A percentile compares a stretch with the other conserved stretches of the same genome.
phyloP scores from a whole-genome alignment of 2,797 vertebrate genomes.

The Betta splendens region DNA sequence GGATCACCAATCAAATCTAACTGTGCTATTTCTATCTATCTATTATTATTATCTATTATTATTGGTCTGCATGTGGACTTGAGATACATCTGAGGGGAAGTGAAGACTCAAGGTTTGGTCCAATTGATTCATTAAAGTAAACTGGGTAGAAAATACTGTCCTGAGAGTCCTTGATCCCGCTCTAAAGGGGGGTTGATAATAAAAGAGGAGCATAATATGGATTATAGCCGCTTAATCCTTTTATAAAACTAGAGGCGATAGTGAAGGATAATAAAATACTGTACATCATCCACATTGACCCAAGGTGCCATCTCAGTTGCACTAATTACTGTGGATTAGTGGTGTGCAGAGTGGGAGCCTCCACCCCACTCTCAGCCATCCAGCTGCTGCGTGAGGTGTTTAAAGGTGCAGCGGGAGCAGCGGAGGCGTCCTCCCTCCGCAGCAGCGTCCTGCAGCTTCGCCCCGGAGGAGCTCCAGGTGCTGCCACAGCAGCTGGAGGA shows the following conservation, averaged over 20 bases:
- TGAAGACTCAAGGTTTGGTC: no score
- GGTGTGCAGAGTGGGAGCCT: no score
- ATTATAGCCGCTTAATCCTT: background rate
- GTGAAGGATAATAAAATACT: background rate
- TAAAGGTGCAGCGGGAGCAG: conserved; percentile 1
- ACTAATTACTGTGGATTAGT: no score
- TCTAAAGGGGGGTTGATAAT: background rate
- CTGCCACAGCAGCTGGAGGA: conserved; percentile 38
- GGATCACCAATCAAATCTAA: no score
- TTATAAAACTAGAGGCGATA: background rate
- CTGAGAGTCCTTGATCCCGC: background rate
- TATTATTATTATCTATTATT: no score
- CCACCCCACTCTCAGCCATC: no score
- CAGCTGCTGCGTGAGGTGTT: no score
- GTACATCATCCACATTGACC: background rate
- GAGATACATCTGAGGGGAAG: no score
- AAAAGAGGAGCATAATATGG: conserved; percentile 7
- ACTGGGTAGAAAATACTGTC: no score
- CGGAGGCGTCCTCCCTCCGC: conserved; percentile 25
- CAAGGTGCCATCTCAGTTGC: background rate
- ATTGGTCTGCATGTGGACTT: no score
- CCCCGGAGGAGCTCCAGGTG: conserved; percentile 33
- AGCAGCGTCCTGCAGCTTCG: conserved; percentile 15
- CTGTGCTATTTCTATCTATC: no score
- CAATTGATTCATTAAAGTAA: no score